Conservation (phyloP, 1,140 invertebrate genomes). For the Leucophenga varia region DNA sequence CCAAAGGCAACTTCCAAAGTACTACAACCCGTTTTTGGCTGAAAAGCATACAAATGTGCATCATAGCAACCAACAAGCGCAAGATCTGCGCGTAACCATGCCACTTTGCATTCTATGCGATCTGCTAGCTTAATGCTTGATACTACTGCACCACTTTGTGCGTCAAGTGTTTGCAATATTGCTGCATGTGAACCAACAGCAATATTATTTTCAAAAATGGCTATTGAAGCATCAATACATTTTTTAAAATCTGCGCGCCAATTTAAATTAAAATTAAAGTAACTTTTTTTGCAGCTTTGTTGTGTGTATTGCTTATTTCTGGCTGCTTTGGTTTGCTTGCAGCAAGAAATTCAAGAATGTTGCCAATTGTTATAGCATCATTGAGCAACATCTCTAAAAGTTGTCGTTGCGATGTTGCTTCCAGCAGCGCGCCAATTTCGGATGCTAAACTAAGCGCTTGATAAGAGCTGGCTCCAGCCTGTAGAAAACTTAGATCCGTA, state of each 20-base stretch:
- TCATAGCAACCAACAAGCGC: constrained; percentile 62
- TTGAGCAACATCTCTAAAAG: constrained; percentile 31
- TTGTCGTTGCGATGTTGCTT: constrained; percentile 28
- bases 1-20: constrained; percentile 58
- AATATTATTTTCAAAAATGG: constrained; percentile 37
- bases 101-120: constrained; percentile 62
- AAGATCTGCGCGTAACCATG: constrained; percentile 28
- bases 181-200: constrained; percentile 46
- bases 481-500: constrained; percentile 29
- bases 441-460: constrained; percentile 40
- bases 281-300: neutral
- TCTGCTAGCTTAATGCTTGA: constrained; percentile 57
- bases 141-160: constrained; percentile 25
- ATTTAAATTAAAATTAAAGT: constrained; percentile 27
- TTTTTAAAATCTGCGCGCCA: constrained; percentile 60
- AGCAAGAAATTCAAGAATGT: constrained; percentile 25
- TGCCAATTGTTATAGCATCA: constrained; percentile 22
- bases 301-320: neutral
- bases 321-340: constrained; percentile 25
- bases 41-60: constrained; percentile 58
- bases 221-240: constrained; percentile 61
- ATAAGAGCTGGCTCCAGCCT: constrained; percentile 45
- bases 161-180: constrained; percentile 29
- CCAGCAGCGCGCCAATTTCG: constrained; percentile 36
- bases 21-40: constrained; percentile 53